Percentiles rank a stretch among this genome's conserved stretches.
These are phyloP conservation scores for Ispidina lecontei DNA, from an alignment of 2,797 vertebrate genomes.

Conservation along the genomic window DNA sequence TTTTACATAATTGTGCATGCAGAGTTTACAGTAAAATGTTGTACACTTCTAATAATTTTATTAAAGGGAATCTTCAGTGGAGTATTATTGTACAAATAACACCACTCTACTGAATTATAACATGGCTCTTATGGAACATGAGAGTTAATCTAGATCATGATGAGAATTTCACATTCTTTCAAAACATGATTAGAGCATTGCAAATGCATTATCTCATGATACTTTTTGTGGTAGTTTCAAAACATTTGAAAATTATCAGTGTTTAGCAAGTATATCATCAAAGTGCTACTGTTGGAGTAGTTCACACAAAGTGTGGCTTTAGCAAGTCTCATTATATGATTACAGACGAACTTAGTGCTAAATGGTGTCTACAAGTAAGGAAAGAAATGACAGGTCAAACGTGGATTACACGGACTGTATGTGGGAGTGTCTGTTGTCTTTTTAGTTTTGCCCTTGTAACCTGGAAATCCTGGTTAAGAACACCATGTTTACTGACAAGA, in stretches of 20 bases:
- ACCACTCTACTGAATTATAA: neutral
- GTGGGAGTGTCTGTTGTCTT: neutral
- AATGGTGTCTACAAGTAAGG: neutral
- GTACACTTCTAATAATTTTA: neutral
- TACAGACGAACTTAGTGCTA: conserved; percentile 30
- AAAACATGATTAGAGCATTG: neutral
- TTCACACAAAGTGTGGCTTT: conserved; percentile 5
- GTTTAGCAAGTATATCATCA: neutral
- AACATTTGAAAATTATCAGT: neutral
- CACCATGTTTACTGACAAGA: neutral
- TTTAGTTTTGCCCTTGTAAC: neutral
- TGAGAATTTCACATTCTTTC: neutral
- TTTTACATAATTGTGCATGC: neutral
- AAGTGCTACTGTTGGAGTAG: neutral
- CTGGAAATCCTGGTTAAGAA: neutral
- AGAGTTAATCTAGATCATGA: neutral
- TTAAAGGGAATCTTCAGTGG: neutral
- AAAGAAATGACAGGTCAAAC: neutral
- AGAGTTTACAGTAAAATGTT: neutral
- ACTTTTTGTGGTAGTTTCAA: neutral
- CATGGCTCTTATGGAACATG: neutral
- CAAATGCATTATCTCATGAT: neutral
- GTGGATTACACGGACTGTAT: neutral
- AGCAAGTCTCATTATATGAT: conserved; percentile 56
- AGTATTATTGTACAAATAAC: neutral